phyloP scores from a whole-genome alignment of 2,888 invertebrate genomes.

The Deroplatys truncata region DNA sequence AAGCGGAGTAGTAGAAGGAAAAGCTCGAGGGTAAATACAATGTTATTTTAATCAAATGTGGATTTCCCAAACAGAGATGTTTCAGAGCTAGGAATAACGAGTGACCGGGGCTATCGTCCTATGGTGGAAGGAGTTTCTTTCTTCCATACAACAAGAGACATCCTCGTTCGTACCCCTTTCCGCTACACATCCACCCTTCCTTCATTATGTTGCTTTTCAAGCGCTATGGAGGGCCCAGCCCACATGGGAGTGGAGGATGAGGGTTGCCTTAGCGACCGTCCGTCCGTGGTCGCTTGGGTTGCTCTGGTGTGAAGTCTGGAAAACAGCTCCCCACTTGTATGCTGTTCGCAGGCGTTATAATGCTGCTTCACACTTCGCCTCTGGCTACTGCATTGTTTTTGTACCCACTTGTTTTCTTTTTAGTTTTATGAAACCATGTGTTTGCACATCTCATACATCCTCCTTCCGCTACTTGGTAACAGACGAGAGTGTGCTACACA shows the following conservation, averaged over 20 bases:
- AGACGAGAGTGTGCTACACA: no score
- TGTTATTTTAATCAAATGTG: background rate
- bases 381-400: background rate
- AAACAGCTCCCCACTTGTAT: background rate
- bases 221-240: background rate
- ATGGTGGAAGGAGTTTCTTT: background rate
- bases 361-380: background rate
- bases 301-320: background rate
- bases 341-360: background rate
- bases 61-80: background rate
- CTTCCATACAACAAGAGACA: slow-evolving; percentile 1
- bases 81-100: background rate
- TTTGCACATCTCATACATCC: background rate
- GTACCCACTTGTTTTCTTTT: background rate
- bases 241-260: background rate
- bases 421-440: background rate
- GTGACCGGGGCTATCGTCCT: background rate
- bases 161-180: background rate
- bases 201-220: background rate
- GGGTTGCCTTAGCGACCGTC: background rate
- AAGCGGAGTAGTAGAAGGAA: background rate
- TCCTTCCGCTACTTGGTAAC: no score
- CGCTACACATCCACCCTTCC: background rate
- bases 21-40: background rate
- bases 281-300: background rate